Evolutionary conservation across 2,888 invertebrate species (phyloP).

Genomic region (Caenorhabditis panamensis): DNA sequence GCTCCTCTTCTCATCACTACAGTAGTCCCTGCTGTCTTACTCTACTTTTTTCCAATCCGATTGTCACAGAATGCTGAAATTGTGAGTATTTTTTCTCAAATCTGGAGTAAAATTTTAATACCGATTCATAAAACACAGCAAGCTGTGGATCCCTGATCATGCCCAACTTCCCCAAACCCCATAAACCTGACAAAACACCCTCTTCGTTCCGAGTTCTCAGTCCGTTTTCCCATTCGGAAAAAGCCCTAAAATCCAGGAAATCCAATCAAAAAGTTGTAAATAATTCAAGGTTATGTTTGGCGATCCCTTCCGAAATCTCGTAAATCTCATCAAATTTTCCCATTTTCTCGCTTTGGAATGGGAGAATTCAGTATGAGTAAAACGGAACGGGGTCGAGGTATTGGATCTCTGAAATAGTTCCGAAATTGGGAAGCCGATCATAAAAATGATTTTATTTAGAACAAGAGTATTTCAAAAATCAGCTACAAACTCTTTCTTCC

Average conservation of each 20-base stretch:
- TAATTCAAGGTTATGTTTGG: slow-evolving; percentile 6
- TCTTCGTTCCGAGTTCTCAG: background rate
- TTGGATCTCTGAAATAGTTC: too few relatives aligned
- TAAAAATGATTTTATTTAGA: too few relatives aligned
- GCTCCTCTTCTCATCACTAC: slow-evolving; percentile 65
- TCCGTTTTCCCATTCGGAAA: background rate
- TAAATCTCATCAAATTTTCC: background rate
- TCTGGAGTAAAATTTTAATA: too few relatives aligned
- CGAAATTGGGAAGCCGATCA: too few relatives aligned
- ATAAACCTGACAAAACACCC: too few relatives aligned
- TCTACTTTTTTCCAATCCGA: slow-evolving; percentile 64
- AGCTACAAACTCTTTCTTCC: too few relatives aligned
- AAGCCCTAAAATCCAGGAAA: slow-evolving; percentile 5
- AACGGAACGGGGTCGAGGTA: too few relatives aligned
- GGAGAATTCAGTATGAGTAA: background rate
- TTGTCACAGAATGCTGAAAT: slow-evolving; percentile 79
- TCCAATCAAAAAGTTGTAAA: slow-evolving; percentile 11
- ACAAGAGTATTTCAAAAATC: too few relatives aligned
- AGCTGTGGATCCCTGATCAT: too few relatives aligned
- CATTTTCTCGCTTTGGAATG: background rate
- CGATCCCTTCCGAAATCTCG: background rate
- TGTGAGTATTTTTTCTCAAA: slow-evolving; percentile 71
- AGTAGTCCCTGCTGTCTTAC: slow-evolving; percentile 62
- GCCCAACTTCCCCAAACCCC: background rate
- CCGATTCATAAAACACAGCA: too few relatives aligned